A percentile compares a stretch with the other conserved stretches of the same genome.
Conservation (phyloP, 2,888 invertebrate genomes). For the Sarcophaga subvicina region DNA sequence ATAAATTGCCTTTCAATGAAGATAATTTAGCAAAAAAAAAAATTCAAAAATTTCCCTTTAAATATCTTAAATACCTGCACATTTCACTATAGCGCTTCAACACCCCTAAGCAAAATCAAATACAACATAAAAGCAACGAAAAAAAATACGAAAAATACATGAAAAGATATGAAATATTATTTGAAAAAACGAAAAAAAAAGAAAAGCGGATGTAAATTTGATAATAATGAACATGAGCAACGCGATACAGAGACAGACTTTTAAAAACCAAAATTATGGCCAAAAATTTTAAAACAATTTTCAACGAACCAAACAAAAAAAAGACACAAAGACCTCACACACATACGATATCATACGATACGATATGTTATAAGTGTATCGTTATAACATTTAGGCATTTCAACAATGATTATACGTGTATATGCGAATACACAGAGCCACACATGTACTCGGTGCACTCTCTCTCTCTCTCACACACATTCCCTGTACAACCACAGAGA, state of each 20-base stretch:
- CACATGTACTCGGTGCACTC: not conserved
- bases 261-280: not conserved
- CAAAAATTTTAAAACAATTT: not conserved
- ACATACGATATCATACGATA: not conserved
- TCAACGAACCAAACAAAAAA: not conserved
- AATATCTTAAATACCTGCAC: too few relatives aligned
- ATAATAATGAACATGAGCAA: conserved; percentile 42
- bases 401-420: conserved; percentile 28
- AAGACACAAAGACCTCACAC: not conserved
- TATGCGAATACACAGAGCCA: not conserved
- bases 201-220: conserved; percentile 47
- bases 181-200: not conserved
- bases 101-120: too few relatives aligned
- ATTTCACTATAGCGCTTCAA: too few relatives aligned
- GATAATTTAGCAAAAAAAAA: too few relatives aligned
- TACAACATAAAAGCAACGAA: too few relatives aligned
- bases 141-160: too few relatives aligned
- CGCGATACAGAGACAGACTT: not conserved
- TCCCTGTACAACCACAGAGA: too few relatives aligned
- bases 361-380: conserved; percentile 22
- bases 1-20: too few relatives aligned
- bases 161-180: not conserved
- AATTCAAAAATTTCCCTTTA: too few relatives aligned
- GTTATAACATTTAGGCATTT: conserved; percentile 62
- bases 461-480: too few relatives aligned